phyloP scores from a whole-genome alignment of 2,888 invertebrate species.

The Drosophila longiperda region DNA sequence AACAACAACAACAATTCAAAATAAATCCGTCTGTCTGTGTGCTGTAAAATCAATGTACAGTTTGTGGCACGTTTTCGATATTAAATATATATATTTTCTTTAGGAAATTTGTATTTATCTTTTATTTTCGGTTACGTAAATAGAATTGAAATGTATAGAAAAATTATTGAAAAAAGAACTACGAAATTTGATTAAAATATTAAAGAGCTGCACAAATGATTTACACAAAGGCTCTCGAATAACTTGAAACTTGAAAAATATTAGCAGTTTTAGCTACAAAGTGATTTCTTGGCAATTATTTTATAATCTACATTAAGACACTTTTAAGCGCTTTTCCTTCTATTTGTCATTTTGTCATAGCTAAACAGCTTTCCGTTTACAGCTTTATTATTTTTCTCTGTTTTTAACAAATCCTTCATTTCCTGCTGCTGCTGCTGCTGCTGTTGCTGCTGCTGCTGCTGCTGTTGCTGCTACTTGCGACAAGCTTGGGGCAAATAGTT shows the following conservation, averaged over 20 bases:
- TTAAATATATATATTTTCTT: slow-evolving; percentile 1
- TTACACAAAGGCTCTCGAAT: neutral
- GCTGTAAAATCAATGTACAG: slow-evolving; percentile 12
- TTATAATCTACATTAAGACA: neutral
- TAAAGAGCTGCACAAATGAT: neutral
- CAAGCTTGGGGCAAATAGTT: slow-evolving; percentile 22
- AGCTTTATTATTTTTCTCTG: neutral
- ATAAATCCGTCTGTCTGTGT: slow-evolving; percentile 7
- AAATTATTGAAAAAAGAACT: neutral
- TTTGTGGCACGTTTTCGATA: slow-evolving; percentile 24
- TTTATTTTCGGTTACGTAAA: neutral
- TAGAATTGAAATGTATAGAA: neutral
- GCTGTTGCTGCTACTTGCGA: slow-evolving; percentile 1
- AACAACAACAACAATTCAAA: slow-evolving; percentile 18
- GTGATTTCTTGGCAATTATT: neutral
- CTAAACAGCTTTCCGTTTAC: slow-evolving; percentile 8
- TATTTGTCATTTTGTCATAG: neutral
- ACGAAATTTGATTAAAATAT: slow-evolving; percentile 4
- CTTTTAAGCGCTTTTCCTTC: slow-evolving; percentile 10
- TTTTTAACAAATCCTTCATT: slow-evolving; percentile 51
- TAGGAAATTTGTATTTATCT: neutral
- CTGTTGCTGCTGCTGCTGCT: neutral
- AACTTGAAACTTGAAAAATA: neutral
- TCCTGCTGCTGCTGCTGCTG: slow-evolving; percentile 56
- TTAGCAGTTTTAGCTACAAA: neutral